phyloP scores from a whole-genome alignment of 1,140 invertebrate species.

The Drosophila setifemur region DNA sequence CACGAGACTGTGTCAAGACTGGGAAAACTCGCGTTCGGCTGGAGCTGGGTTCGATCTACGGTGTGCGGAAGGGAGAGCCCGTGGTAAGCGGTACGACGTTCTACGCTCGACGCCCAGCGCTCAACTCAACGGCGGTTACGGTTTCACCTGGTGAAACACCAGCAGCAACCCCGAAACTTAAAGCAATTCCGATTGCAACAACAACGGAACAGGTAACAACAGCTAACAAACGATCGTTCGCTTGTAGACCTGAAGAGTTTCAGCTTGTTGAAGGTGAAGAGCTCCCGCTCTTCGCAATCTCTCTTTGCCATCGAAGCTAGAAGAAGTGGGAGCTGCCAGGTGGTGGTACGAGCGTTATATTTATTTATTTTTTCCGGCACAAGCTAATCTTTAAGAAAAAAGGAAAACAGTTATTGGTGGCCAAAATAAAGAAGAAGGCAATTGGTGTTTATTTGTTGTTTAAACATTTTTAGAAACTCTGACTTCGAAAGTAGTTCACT shows the following conservation, averaged over 20 bases:
- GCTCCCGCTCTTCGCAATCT: too few relatives aligned
- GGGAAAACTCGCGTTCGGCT: constrained; percentile 23
- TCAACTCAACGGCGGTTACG: constrained; percentile 16
- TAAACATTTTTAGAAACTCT: neutral
- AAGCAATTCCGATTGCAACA: too few relatives aligned
- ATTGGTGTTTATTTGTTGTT: neutral
- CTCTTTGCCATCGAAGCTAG: neutral
- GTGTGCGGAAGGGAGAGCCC: neutral
- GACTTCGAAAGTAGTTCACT: neutral
- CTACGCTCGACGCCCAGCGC: constrained; percentile 26
- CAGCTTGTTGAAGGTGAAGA: too few relatives aligned
- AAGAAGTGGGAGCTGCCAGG: neutral
- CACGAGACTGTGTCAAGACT: constrained; percentile 39
- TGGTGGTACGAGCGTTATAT: neutral
- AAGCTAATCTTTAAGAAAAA: neutral
- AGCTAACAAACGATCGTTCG: too few relatives aligned
- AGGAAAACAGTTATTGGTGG: neutral
- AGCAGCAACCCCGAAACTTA: too few relatives aligned
- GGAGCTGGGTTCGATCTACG: neutral
- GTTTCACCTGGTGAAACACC: too few relatives aligned
- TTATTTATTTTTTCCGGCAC: neutral
- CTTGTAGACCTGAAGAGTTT: too few relatives aligned
- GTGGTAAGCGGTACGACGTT: constrained; percentile 26
- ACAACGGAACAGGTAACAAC: too few relatives aligned
- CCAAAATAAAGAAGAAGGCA: neutral